Evolutionary conservation across 2,888 invertebrate species (phyloP), one percentile per base, ranked within the genome.

Genomic region (Amiota minor): DNA sequence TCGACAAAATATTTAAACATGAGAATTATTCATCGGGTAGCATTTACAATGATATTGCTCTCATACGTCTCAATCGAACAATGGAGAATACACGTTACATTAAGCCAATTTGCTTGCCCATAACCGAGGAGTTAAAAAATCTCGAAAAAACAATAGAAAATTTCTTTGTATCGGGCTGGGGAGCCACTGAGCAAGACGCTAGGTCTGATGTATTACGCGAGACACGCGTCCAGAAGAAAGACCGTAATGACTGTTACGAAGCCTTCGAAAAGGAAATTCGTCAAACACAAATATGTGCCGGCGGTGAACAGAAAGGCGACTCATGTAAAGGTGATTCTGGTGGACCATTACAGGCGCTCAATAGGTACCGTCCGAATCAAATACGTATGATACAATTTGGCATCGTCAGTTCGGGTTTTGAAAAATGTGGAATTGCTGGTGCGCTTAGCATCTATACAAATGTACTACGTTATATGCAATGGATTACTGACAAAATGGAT

Each of bases 371-470:
- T 4, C 76, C 79, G 72, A 84, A 76, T 16, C 76, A 78, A 12
- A 72, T 78, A 16, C 81, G 83, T 16, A 84, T 81, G 79, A 76
- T 88, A 12, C 86, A 87, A 61, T 87, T 81, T 70, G 94, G 94
- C 8, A 88, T 93, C 0, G 93, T 93, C 0, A 93, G 93, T 0
- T 92, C 92, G 80, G 93, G 93, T 0, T 91, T 92, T 0, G 88
- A 89, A 0, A 83, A 90, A 8, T 93, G 93, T 77, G 88, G 88
- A 0, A 74, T 78, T 10, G 92, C 92, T 0, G 90, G 79, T 45
- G 86, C 81, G 50, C 93, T 93, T 0, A 93, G 91, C 0, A 90
- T 93, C 0, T 93, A 92, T 80, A 89, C 92, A 0, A 91, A 90
- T 1, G 90, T 92, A 1, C 78, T 90, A 0, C 82, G 89, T 75